phyloP scores from a whole-genome alignment of 2,797 vertebrate genomes.

The Poeciliopsis presidionis region DNA sequence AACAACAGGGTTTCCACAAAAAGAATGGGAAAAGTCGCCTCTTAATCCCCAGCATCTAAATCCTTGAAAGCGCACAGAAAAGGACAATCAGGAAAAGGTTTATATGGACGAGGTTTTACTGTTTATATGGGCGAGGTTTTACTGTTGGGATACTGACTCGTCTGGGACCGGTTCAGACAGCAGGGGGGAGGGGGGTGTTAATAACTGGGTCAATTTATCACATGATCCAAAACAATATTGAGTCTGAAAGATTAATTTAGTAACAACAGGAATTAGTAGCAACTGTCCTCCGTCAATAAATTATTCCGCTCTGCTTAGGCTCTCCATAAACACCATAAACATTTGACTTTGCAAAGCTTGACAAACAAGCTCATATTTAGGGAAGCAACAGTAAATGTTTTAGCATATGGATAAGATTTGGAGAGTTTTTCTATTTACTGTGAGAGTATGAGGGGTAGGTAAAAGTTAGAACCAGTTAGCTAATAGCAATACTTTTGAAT shows the following conservation, averaged over 20 bases:
- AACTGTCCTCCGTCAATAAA: neutral
- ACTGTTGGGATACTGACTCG: neutral
- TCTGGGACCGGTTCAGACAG: neutral
- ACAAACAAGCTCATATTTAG: neutral
- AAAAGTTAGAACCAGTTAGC: neutral
- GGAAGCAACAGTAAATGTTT: neutral
- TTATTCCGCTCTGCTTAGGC: neutral
- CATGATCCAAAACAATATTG: neutral
- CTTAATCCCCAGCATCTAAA: neutral
- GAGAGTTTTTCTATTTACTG: neutral
- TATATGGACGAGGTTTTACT: neutral
- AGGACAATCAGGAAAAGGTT: neutral
- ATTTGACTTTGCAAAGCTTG: neutral
- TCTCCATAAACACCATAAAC: neutral
- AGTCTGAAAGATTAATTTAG: neutral
- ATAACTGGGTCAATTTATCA: neutral
- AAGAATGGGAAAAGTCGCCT: neutral
- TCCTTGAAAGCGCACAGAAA: neutral
- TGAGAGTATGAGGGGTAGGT: no score
- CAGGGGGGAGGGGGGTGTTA: neutral
- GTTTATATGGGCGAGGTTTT: neutral
- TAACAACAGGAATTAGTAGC: neutral
- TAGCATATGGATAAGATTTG: neutral
- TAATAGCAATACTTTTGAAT: neutral
- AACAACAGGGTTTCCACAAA: neutral